These are phyloP conservation scores for Sphecodes monilicornis DNA, from an alignment of 2,888 invertebrate genomes.

Conservation along the genomic window DNA sequence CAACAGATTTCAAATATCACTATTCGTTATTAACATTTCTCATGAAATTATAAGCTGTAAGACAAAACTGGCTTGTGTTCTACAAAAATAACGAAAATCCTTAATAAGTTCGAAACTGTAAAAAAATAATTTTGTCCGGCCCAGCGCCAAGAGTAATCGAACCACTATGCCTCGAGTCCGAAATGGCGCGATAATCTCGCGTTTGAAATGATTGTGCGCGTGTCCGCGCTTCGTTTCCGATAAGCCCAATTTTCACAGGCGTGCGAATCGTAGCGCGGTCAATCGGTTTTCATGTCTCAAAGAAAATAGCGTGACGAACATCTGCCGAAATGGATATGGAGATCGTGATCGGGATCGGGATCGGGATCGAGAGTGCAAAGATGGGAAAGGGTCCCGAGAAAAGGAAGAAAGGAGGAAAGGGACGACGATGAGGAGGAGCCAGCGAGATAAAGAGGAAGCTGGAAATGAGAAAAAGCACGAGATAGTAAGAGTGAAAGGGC, in stretches of 20 bases:
- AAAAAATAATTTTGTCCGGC: too few relatives aligned
- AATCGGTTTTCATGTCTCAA: background rate
- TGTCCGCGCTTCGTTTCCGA: too few relatives aligned
- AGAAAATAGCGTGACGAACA: background rate
- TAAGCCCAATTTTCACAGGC: background rate
- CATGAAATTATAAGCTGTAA: too few relatives aligned
- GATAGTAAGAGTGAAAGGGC: slow-evolving; percentile 60
- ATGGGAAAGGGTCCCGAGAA: background rate
- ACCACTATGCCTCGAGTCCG: too few relatives aligned
- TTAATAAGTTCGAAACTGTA: too few relatives aligned
- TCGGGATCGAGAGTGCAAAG: background rate
- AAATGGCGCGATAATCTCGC: too few relatives aligned
- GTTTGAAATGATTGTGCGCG: too few relatives aligned
- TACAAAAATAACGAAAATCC: too few relatives aligned
- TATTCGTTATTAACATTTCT: background rate
- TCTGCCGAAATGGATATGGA: background rate
- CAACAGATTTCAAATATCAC: background rate
- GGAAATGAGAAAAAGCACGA: slow-evolving; percentile 51
- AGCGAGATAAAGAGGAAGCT: slow-evolving; percentile 21
- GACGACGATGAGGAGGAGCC: slow-evolving; percentile 17
- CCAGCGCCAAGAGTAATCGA: too few relatives aligned
- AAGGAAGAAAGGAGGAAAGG: slow-evolving; percentile 12
- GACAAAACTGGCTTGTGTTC: too few relatives aligned
- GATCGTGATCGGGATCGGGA: background rate
- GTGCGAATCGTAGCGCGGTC: background rate